These are phyloP conservation scores for Hippocampus barbouri DNA, from an alignment of 2,113 vertebrate species.

Conservation along the genomic window DNA sequence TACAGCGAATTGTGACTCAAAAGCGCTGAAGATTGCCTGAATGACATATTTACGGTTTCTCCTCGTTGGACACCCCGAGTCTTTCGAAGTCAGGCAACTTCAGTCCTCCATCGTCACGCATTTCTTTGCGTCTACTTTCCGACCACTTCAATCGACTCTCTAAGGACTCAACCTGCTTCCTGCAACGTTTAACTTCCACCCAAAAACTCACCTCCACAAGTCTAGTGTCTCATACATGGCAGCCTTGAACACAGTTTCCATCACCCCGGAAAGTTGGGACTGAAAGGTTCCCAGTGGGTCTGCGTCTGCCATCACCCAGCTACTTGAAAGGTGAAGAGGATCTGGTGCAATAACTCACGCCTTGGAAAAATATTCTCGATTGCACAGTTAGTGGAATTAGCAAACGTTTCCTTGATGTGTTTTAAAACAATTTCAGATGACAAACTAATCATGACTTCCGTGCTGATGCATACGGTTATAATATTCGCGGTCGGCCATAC, in stretches of 20 bases:
- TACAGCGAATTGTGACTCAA: too few species aligned
- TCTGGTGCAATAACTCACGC: background rate
- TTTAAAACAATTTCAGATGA: background rate
- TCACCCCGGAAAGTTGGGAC: slow-evolving; percentile 74
- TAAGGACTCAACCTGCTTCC: slow-evolving; percentile 70
- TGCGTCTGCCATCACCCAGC: slow-evolving; percentile 60
- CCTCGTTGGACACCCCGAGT: slow-evolving; percentile 6
- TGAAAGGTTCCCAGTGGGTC: slow-evolving; percentile 69
- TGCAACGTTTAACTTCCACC: slow-evolving; percentile 68
- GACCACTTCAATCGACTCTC: slow-evolving; percentile 66
- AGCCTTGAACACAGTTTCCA: slow-evolving; percentile 77
- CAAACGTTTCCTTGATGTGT: slow-evolving; percentile 17
- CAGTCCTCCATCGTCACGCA: slow-evolving; percentile 25
- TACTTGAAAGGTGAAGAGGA: background rate
- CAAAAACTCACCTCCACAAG: slow-evolving; percentile 74
- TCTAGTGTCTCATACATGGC: slow-evolving; percentile 76
- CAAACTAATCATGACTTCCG: background rate
- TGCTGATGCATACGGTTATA: background rate
- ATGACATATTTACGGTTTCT: background rate
- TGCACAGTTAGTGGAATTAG: slow-evolving; percentile 8
- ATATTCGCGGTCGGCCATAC: background rate
- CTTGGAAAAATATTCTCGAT: background rate
- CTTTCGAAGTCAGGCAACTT: slow-evolving; percentile 60
- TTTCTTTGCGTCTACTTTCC: slow-evolving; percentile 55
- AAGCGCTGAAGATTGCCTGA: too few species aligned